phyloP scores from a whole-genome alignment of 2,113 vertebrate species.

The Cinclus mexicanus region DNA sequence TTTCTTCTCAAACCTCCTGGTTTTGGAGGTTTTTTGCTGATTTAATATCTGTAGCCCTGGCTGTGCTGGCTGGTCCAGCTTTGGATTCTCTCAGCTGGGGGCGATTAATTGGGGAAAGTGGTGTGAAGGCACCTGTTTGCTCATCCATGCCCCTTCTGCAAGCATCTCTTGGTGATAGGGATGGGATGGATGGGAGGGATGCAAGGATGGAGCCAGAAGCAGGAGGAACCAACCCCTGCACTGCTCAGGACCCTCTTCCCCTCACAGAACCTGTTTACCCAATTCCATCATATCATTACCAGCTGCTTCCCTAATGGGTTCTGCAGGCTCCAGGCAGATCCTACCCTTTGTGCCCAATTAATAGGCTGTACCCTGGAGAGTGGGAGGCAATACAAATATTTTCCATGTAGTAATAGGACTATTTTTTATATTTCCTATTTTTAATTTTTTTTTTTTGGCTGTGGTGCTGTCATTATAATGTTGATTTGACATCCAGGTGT shows the following conservation, averaged over 20 bases:
- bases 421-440: neutral
- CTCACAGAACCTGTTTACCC: fast-evolving
- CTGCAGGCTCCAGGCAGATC: neutral
- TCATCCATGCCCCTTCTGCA: neutral
- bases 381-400: slow-evolving; percentile 54
- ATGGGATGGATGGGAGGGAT: too few relatives aligned
- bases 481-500: slow-evolving; percentile 48
- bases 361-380: neutral
- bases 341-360: slow-evolving; percentile 44
- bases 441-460: neutral
- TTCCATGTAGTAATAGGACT: neutral
- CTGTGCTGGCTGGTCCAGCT: neutral
- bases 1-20: neutral
- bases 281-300: neutral
- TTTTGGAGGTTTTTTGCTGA: neutral
- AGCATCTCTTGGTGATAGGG: fast-evolving
- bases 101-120: neutral
- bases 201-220: neutral
- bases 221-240: neutral
- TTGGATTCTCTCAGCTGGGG: neutral
- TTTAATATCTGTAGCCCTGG: neutral
- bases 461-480: slow-evolving; percentile 8
- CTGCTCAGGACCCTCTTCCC: neutral
- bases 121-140: neutral
- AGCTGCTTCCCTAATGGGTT: neutral